phyloP scores from a whole-genome alignment of 2,888 invertebrate species.

The Cheilosia variabilis region DNA sequence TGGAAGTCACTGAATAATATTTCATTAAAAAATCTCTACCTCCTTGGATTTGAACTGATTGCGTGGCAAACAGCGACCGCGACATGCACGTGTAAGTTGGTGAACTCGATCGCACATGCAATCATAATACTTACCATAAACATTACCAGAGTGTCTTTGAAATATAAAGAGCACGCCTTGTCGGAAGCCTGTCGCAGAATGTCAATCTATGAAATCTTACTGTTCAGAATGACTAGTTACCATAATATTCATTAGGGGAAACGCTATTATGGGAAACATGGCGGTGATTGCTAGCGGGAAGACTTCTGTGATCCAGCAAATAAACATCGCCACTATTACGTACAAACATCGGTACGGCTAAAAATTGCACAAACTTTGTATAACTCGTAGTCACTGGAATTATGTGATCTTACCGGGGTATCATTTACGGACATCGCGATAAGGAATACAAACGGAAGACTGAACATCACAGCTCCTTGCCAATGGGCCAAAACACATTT shows the following conservation, averaged over 20 bases:
- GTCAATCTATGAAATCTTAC: background rate
- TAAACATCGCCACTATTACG: conserved; percentile 29
- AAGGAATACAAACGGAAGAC: background rate
- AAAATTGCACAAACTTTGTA: background rate
- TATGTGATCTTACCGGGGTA: background rate
- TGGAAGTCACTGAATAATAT: background rate
- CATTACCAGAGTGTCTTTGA: conserved; percentile 39
- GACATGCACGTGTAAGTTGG: background rate
- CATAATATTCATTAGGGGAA: conserved; percentile 53
- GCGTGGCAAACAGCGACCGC: background rate
- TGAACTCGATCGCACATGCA: conserved; percentile 19
- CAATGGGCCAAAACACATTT: conserved; percentile 21
- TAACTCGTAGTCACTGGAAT: background rate
- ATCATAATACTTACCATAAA: conserved; percentile 30
- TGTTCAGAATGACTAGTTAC: conserved; percentile 3
- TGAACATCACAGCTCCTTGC: conserved; percentile 8
- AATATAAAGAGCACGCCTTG: conserved; percentile 31
- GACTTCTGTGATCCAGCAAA: conserved; percentile 22
- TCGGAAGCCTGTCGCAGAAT: conserved; percentile 21
- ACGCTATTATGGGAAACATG: conserved; percentile 43
- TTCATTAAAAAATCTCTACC: background rate
- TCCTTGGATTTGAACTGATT: background rate
- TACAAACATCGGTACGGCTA: conserved; percentile 24
- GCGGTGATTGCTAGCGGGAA: conserved; percentile 27
- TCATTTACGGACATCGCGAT: conserved; percentile 38